Evolutionary conservation across 2,113 vertebrate genomes (phyloP).

Genomic region (Rattus rattus): DNA sequence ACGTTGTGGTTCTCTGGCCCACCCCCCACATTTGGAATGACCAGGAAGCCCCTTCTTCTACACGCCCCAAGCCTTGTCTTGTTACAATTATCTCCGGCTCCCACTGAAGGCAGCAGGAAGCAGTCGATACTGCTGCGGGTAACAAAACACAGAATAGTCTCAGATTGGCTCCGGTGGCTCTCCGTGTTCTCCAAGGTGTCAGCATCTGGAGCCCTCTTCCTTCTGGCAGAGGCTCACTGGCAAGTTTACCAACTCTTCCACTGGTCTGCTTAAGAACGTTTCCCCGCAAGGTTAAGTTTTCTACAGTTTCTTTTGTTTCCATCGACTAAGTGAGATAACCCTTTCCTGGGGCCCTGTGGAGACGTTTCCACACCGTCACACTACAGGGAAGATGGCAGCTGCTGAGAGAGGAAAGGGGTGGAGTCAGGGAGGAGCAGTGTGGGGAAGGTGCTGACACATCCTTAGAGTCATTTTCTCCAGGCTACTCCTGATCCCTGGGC

Average conservation of each 20-base stretch:
- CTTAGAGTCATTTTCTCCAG: not conserved
- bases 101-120: slow-evolving; percentile 38
- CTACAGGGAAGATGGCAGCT: not conserved
- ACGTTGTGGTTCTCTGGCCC: not conserved
- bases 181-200: not conserved
- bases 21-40: not conserved
- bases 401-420: not conserved
- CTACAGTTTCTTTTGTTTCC: slow-evolving; percentile 19
- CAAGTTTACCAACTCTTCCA: not conserved
- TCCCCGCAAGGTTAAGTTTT: not conserved
- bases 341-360: slow-evolving; percentile 16
- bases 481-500: not conserved
- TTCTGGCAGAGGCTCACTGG: slow-evolving; percentile 25
- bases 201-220: not conserved
- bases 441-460: not conserved
- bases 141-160: slow-evolving; percentile 47
- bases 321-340: slow-evolving; percentile 33
- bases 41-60: slow-evolving; percentile 24
- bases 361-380: not conserved
- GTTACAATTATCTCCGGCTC: slow-evolving; percentile 63
- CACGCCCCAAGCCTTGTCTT: slow-evolving; percentile 31
- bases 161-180: not conserved
- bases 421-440: not conserved
- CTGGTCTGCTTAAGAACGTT: not conserved
- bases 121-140: slow-evolving; percentile 64